Base-by-base conservation (phyloP, 2,797 vertebrate genomes). In the Lutjanus argentimaculatus region DNA sequence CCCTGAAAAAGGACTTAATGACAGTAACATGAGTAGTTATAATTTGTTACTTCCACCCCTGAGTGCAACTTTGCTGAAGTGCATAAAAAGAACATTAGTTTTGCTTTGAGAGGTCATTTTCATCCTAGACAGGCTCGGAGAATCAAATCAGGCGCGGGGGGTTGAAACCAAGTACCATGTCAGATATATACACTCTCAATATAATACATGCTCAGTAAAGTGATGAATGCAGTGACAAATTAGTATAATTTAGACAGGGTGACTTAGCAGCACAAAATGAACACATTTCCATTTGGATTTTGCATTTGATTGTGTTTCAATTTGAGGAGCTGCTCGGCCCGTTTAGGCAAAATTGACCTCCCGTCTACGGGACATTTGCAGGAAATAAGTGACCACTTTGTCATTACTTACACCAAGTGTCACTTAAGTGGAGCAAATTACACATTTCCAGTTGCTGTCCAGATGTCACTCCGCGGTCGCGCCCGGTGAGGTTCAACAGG, bases 341-440 rank as follows among this genome's bases (percentile, higher is more conserved):
- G 1, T 36, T 68, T 1, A 25, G 13, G 30, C 7, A 19, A n/a
- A 59, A 74, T 52, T 51, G 65, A 66, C 19, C 64, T 79, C 42
- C 25, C 9, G 1, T 52, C 57, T 49, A 74, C 30, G 17, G 55
- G 51, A 25, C 45, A 19, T 72, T 16, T 71, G 25, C 21, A 10
- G 17, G 70, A 75, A 75, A 82, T 72, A 6, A 81, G 72, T 51
- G 61, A 62, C 62, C 65, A 48, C 62, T 81, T 70, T 83, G 79
- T 72, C 66, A 57, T 67, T 36, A 75, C 22, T 61, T 58, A 43
- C 13, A 67, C 16, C 2, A 45, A 80, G 40, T 79, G 67, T 46
- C 49, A 42, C 62, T 71, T 25, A 52, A 84, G 58, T 78, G 67
- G 56, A 67, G 59, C 14, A 66, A 83, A 83, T 83, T 0, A 40